These are phyloP conservation scores for Coendou prehensilis DNA, from an alignment of 2,797 vertebrate species.

Conservation along the genomic window DNA sequence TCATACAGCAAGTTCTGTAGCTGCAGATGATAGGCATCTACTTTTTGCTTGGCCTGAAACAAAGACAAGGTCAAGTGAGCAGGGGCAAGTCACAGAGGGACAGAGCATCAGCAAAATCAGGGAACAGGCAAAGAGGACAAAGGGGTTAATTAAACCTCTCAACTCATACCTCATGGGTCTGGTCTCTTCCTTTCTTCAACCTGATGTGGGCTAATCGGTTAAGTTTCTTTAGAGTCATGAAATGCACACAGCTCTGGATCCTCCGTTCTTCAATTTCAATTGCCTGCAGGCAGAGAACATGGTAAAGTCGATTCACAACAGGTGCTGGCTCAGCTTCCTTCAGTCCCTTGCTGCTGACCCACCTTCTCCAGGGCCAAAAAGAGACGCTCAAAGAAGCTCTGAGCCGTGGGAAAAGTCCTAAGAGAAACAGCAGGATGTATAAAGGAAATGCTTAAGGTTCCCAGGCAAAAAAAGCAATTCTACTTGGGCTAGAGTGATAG, in stretches of 20 bases:
- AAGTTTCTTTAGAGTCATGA: conserved; percentile 98
- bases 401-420: not conserved
- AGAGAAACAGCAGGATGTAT: not conserved
- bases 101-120: not conserved
- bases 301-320: not conserved
- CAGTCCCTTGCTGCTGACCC: not conserved
- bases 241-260: conserved; percentile 96
- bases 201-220: conserved; percentile 98
- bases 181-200: conserved; percentile 96
- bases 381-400: not conserved
- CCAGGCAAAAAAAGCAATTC: not conserved
- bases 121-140: accelerated
- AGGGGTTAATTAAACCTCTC: not conserved
- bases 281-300: conserved; percentile 87
- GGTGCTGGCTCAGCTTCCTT: not conserved
- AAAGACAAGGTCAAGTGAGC: not conserved
- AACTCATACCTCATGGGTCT: conserved; percentile 96
- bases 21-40: conserved; percentile 97
- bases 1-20: conserved; percentile 99
- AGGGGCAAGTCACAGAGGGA: not conserved
- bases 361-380: not conserved
- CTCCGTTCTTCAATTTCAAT: conserved; percentile 94
- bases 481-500: not conserved
- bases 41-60: conserved; percentile 96
- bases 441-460: conserved; percentile 4